Conservation (phyloP, 37 sponge, comb jelly and placozoan species). For the Lycopodina hypogea region DNA sequence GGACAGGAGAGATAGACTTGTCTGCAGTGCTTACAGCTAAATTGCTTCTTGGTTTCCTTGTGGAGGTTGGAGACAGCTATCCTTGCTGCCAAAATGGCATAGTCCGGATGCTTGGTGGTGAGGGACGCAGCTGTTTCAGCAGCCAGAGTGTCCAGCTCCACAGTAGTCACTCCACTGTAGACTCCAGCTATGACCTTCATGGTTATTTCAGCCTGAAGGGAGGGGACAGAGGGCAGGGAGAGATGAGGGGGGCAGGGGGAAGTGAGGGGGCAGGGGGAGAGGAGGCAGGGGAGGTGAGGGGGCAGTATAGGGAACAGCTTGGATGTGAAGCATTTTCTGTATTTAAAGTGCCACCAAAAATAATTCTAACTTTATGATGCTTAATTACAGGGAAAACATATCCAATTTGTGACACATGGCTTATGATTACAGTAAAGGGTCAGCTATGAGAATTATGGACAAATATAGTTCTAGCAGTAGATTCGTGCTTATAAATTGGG, state of each 20-base stretch:
- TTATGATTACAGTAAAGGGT: too few species aligned
- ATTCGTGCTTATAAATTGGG: too few species aligned
- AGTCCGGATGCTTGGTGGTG: conserved; percentile 99
- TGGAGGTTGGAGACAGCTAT: conserved; percentile 97
- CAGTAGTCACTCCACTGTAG: conserved; percentile 95
- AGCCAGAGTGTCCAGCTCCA: conserved; percentile 98
- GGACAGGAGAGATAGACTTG: neutral
- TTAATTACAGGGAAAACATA: too few species aligned
- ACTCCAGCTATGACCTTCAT: conserved; percentile 93
- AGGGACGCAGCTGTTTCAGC: conserved; percentile 98
- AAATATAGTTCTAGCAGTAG: too few species aligned
- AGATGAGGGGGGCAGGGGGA: neutral
- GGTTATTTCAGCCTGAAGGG: conserved; percentile 74
- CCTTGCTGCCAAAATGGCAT: conserved; percentile 94
- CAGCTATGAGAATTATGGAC: too few species aligned
- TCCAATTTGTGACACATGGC: too few species aligned
- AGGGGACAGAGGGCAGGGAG: neutral
- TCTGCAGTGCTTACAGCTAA: conserved; percentile 45
- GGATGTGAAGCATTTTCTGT: too few species aligned
- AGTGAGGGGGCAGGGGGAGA: too few species aligned
- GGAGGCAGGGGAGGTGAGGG: too few species aligned
- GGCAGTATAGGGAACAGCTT: too few species aligned
- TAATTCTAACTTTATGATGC: too few species aligned
- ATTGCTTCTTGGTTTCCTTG: conserved; percentile 96
- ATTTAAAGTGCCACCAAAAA: too few species aligned